A percentile compares a stretch with the other conserved stretches of the same genome.
Evolutionary conservation across 2,797 vertebrate species (phyloP).

Genomic region (Pangasius mekongensis): DNA sequence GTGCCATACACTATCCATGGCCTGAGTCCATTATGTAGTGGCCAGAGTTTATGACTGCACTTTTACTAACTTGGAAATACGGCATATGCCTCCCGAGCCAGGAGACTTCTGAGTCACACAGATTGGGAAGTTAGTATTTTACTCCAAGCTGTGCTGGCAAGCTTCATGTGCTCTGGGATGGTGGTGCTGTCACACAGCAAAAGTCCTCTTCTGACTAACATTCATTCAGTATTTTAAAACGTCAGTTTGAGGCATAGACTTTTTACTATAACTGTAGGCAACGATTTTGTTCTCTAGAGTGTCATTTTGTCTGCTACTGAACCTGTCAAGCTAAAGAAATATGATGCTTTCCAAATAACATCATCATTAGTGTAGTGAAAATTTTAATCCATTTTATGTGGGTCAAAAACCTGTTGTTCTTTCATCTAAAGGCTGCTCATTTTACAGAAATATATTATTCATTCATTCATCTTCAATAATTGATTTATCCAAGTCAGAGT

Average conservation of each 20-base stretch:
- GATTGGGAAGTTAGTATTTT: conserved; percentile 8
- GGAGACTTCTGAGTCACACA: not conserved
- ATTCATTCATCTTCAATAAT: not conserved
- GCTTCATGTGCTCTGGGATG: not conserved
- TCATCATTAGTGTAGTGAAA: not conserved
- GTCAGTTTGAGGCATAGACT: not conserved
- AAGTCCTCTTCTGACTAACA: not conserved
- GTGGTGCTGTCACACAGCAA: not conserved
- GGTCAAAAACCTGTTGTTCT: not conserved
- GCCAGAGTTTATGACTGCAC: conserved; percentile 9
- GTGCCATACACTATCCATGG: conserved; percentile 25
- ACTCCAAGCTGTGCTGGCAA: not conserved
- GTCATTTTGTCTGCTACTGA: not conserved
- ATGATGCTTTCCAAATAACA: not conserved
- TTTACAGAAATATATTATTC: not conserved
- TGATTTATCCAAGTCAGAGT: not conserved
- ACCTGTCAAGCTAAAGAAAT: not conserved
- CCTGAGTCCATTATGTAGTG: not conserved
- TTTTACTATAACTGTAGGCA: conserved; percentile 7
- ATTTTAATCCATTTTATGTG: not conserved
- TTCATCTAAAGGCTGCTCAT: not conserved
- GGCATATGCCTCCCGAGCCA: not conserved
- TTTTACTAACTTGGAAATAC: conserved; percentile 17
- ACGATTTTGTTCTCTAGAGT: not conserved
- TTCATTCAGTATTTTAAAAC: not conserved